Conservation (phyloP, 2,113 vertebrate genomes). For the Limnothrissa miodon region DNA sequence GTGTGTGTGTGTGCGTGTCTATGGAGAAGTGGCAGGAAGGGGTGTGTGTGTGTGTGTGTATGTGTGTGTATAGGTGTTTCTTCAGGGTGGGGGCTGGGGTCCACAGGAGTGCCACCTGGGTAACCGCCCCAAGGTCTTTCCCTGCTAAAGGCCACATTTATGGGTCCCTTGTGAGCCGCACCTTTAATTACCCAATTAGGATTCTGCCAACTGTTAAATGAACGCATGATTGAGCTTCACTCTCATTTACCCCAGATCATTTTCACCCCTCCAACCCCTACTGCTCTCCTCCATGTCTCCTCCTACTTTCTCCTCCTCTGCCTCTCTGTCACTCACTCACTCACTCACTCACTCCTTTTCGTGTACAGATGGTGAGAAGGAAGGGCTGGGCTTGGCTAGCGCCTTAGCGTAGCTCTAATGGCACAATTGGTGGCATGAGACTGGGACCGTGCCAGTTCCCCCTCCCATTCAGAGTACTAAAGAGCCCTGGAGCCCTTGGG, state of each 20-base stretch:
- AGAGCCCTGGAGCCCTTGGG: background rate
- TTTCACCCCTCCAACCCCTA: background rate
- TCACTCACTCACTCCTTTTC: background rate
- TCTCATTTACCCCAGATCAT: slow-evolving; percentile 31
- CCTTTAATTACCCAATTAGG: slow-evolving; percentile 31
- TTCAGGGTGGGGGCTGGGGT: background rate
- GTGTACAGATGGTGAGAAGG: background rate
- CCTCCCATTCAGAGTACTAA: background rate
- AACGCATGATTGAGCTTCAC: slow-evolving; percentile 30
- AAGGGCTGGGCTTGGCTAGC: background rate
- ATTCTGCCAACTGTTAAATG: slow-evolving; percentile 21
- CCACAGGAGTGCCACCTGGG: slow-evolving; percentile 9
- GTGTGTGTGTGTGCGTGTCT: too few species aligned
- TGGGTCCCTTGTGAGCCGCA: slow-evolving; percentile 26
- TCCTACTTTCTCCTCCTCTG: background rate
- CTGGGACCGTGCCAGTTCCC: background rate
- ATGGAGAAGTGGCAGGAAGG: too few species aligned
- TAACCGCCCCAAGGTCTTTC: slow-evolving; percentile 28
- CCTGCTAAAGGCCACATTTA: background rate
- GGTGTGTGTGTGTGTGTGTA: background rate
- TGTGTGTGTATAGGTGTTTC: background rate
- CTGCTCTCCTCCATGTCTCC: background rate
- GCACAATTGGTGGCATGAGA: background rate
- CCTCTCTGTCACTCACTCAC: slow-evolving; percentile 11
- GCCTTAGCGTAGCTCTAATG: background rate